Evolutionary conservation across 2,113 vertebrate genomes (phyloP), one percentile per base, ranked within the genome.

Genomic region (Lipophrys pholis): DNA sequence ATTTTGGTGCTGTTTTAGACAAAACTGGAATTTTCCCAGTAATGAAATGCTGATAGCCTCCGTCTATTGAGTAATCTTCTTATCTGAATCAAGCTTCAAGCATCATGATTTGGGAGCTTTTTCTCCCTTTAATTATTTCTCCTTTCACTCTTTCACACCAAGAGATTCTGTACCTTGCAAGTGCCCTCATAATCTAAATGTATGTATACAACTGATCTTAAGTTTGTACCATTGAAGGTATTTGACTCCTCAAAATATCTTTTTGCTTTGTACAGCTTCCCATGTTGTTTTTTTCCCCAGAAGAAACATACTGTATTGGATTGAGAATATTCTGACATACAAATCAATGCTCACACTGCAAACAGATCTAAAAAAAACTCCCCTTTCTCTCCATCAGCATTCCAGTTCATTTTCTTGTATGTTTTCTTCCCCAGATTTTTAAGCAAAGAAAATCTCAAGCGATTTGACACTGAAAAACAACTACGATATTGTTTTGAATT

Each of bases 71-170:
- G 60, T 79, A 76, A 89, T 85, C 63, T 39, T 49, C 61, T 73
- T 77, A 84, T 82, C 75, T 59, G 61, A 83, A 80, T 73, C 55
- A 1, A 68, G 60, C 65, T 54, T 55, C 45, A 77, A 82, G 50
- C 51, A 43, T 82, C 67, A 64, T 65, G 50, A 64, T n/a, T n/a
- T n/a, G n/a, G n/a, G 67, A 76, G 39, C 42, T 21, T 60, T 51
- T 53, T 41, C 9, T 11, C n/a, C 11, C 40, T 63, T n/a, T n/a
- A n/a, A 45, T 52, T 79, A 63, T 80, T 46, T n/a, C 42, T 69
- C 41, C 45, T 11, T 40, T 69, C n/a, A n/a, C n/a, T n/a, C n/a
- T n/a, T n/a, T 68, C 39, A 30, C 69, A 15, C 68, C 60, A 69
- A 11, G 6, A 35, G 68, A 61, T 14, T 11, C 2, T 57, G 70